These are phyloP conservation scores for Psilopogon haemacephalus DNA, from an alignment of 2,113 vertebrate genomes.

Conservation along the genomic window DNA sequence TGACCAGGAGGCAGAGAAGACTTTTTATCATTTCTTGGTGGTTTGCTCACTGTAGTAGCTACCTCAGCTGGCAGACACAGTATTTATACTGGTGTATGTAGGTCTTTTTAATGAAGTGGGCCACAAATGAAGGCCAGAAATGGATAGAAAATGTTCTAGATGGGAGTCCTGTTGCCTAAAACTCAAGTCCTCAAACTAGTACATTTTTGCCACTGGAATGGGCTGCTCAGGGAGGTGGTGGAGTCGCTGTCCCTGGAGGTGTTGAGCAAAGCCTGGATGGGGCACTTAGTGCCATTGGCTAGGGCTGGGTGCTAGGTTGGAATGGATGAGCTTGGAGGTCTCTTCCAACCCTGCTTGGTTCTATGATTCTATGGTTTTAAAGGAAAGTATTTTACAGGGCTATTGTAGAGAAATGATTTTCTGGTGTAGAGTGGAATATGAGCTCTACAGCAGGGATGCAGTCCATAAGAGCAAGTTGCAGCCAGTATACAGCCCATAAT, in stretches of 20 bases:
- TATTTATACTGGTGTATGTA: background rate
- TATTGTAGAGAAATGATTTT: background rate
- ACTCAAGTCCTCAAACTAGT: background rate
- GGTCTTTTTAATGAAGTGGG: background rate
- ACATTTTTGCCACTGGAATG: no score
- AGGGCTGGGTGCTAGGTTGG: no score
- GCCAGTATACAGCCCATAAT: no score
- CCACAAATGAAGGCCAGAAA: background rate
- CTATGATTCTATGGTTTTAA: no score
- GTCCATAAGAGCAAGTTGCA: background rate
- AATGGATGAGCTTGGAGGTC: no score
- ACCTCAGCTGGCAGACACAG: background rate
- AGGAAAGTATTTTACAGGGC: background rate
- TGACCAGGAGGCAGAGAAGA: background rate
- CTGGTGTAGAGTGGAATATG: background rate
- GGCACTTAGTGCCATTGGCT: no score
- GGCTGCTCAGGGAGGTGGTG: no score
- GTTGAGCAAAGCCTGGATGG: no score
- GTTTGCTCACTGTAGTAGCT: background rate
- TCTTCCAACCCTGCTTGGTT: no score
- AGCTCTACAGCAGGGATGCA: background rate
- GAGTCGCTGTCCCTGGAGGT: no score
- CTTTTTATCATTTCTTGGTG: background rate
- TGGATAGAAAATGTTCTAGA: background rate
- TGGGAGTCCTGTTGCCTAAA: background rate